Percentiles rank a stretch among this genome's conserved stretches.
Evolutionary conservation across 1,140 invertebrate genomes (phyloP).

Genomic region (Telenomus remus): DNA sequence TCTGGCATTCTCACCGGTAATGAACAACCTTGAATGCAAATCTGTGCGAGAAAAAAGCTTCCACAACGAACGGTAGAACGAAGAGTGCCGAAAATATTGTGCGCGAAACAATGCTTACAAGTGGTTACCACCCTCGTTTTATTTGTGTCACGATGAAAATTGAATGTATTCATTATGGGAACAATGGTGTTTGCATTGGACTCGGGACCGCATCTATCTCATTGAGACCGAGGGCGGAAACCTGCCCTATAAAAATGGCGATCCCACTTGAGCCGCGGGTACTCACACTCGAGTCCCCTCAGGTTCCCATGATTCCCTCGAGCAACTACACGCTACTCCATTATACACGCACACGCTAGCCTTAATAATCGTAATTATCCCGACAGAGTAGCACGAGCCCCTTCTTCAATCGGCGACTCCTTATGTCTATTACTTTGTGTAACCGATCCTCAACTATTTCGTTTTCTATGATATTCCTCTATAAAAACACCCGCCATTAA

Average conservation of each 20-base stretch:
- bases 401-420: constrained; percentile 52
- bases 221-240: constrained; percentile 44
- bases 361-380: constrained; percentile 63
- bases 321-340: constrained; percentile 56
- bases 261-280: constrained; percentile 56
- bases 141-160: constrained; percentile 58
- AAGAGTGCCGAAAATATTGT: no score
- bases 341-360: constrained; percentile 56
- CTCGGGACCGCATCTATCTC: constrained; percentile 37
- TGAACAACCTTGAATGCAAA: constrained; percentile 7
- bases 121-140: constrained; percentile 51
- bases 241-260: constrained; percentile 43
- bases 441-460: constrained; percentile 49
- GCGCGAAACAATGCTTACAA: constrained; percentile 25
- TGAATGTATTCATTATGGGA: constrained; percentile 59
- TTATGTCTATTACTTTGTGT: constrained; percentile 55
- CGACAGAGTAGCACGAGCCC: constrained; percentile 60
- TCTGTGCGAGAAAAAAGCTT: no score
- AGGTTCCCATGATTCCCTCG: constrained; percentile 61
- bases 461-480: constrained; percentile 14
- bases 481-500: constrained; percentile 22
- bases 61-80: no score
- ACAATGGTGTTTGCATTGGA: constrained; percentile 65
- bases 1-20: constrained; percentile 3
- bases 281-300: constrained; percentile 51